These are phyloP conservation scores for Shinisaurus crocodilurus DNA, from an alignment of 2,113 vertebrate genomes.

Conservation along the genomic window DNA sequence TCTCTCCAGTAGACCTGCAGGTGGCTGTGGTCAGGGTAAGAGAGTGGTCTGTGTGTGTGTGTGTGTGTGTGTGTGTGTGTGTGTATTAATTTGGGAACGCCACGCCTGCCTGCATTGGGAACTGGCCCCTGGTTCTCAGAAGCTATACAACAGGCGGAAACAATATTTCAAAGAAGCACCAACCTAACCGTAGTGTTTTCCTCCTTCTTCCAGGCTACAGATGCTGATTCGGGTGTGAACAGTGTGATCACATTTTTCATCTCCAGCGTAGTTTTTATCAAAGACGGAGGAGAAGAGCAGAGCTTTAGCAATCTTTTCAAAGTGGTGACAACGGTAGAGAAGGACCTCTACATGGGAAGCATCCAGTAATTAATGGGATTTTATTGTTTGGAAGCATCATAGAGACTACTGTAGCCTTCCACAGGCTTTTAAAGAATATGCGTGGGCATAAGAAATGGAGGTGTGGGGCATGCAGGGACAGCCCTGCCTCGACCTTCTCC, in stretches of 20 bases:
- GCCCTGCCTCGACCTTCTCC: background rate
- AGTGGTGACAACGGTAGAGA: conserved; percentile 41
- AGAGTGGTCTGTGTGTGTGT: background rate
- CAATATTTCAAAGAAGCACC: background rate
- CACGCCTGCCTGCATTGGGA: accelerated
- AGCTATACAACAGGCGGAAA: accelerated
- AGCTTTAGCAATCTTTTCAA: conserved; percentile 69
- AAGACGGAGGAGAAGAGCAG: background rate
- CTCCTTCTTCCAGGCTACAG: conserved; percentile 79
- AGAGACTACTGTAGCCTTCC: too few species aligned
- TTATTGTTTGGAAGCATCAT: background rate
- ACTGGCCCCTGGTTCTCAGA: accelerated
- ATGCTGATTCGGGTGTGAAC: conserved; percentile 79
- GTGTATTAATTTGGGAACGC: too few species aligned
- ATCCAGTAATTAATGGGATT: conserved; percentile 72
- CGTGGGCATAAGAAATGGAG: background rate
- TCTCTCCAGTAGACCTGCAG: conserved; percentile 65
- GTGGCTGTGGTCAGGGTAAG: conserved; percentile 82
- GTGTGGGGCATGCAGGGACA: background rate
- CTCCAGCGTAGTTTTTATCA: conserved; percentile 67
- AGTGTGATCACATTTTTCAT: conserved; percentile 81
- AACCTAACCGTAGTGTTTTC: background rate
- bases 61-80: background rate
- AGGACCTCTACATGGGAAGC: conserved; percentile 65
- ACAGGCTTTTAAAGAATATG: background rate